Evolutionary conservation across 92 coral and sea anemone genomes (phyloP).

Genomic region (Porites cylindrica): DNA sequence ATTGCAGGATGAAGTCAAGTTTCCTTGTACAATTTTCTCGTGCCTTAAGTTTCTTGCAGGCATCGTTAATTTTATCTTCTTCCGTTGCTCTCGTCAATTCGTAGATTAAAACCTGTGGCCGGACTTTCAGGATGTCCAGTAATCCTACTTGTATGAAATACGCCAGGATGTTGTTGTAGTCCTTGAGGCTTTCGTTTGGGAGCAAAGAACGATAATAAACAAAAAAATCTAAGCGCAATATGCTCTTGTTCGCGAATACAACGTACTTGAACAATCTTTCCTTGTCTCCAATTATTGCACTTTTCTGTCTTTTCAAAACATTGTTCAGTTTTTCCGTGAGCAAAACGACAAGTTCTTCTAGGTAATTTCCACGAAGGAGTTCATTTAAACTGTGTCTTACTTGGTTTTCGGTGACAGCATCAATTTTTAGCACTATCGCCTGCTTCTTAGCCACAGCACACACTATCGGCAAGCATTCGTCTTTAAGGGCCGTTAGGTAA

Average conservation of each 20-base stretch:
- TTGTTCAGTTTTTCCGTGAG: constrained; percentile 18
- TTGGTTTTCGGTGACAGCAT: background rate
- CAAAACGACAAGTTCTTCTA: constrained; percentile 11
- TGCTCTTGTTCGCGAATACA: constrained; percentile 28
- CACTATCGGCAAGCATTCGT: constrained; percentile 29
- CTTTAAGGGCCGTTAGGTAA: constrained; percentile 6
- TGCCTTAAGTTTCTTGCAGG: background rate
- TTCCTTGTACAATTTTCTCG: background rate
- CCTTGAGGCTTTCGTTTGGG: background rate
- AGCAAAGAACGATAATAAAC: constrained; percentile 7
- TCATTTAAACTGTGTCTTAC: background rate
- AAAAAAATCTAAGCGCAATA: constrained; percentile 16
- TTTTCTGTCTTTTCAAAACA: background rate
- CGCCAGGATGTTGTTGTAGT: constrained; percentile 11
- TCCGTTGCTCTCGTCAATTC: constrained; percentile 24
- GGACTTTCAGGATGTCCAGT: background rate
- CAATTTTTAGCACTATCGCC: background rate
- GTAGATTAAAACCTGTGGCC: constrained; percentile 26
- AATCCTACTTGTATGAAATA: constrained; percentile 35
- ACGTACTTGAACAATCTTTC: constrained; percentile 16
- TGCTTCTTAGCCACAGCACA: constrained; percentile 19
- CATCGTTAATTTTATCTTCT: background rate
- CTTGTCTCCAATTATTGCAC: background rate
- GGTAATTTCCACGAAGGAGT: constrained; percentile 23
- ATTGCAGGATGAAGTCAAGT: background rate